Evolutionary conservation across 1,140 invertebrate species (phyloP).

Genomic region (Trachymyrmex cornetzi): DNA sequence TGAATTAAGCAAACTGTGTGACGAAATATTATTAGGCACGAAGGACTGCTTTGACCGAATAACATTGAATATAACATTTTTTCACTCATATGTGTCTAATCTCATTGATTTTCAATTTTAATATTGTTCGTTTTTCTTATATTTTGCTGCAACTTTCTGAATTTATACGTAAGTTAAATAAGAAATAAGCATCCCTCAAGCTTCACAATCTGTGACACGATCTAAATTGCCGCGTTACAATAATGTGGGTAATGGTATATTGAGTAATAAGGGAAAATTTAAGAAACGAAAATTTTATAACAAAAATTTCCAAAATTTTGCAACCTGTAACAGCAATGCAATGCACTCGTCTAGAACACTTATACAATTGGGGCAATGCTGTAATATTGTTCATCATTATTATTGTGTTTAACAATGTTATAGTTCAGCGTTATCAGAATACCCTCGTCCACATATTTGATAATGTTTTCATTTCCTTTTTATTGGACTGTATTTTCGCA

Average conservation of each 20-base stretch:
- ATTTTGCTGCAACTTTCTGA: neutral
- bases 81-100: too few species aligned
- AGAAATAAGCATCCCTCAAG: slow-evolving; percentile 12
- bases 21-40: too few species aligned
- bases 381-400: slow-evolving; percentile 1
- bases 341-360: slow-evolving; percentile 10
- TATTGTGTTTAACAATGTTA: neutral
- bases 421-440: slow-evolving; percentile 18
- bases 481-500: neutral
- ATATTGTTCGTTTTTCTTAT: neutral
- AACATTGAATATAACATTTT: too few species aligned
- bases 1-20: too few species aligned
- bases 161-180: neutral
- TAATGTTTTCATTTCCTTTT: slow-evolving; percentile 19
- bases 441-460: neutral
- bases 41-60: too few species aligned
- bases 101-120: too few species aligned
- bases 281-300: neutral
- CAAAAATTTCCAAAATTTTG: neutral
- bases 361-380: neutral
- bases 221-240: neutral
- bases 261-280: neutral
- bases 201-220: neutral
- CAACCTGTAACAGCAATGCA: neutral
- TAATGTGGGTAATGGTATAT: neutral